Evolutionary conservation across 2,113 vertebrate genomes (phyloP), one percentile per base, ranked within the genome.

Genomic region (Guaruba guarouba): DNA sequence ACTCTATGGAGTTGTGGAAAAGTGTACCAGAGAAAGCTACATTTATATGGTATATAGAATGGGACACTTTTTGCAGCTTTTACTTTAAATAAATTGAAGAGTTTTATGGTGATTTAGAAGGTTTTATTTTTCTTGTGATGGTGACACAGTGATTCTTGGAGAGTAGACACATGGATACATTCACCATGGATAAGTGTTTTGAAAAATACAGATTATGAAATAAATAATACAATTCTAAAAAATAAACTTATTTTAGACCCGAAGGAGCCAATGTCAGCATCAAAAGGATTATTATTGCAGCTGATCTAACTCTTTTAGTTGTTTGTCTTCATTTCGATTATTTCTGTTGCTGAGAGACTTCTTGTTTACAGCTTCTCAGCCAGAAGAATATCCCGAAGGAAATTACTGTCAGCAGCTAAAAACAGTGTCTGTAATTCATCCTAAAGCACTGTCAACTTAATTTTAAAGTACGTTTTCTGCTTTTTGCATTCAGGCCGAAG

Each of bases 391-490:
- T 98, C 98, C 51, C 37, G 51, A 67, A 98, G 96, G 92, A 99
- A 98, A 97, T 98, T 97, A 85, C 97, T 98, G 77, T 98, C 97
- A 28, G 97, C 97, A 13, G 98, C 98, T 8, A 98, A 98, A 92
- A 99, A 97, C 73, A 96, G 88, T 59, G 96, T 96, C 74, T 97
- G 96, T 92, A 98, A 96, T 97, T 99, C 98, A 80, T 98, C 98
- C 95, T 98, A 98, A 96, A 98, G 97, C 73, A 98, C 98, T 97
- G 98, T 98, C 97, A 99, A 95, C 93, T 98, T 96, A 59, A 98
- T 98, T 98, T 98, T 98, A 96, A 98, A 99, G 91, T 98, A 96
- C 92, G 99, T 98, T 98, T 98, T 98, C 95, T 99, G 98, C 96
- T 98, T 98, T 87, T 97, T 97, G 80, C 98, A 92, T 62, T 98